These are phyloP conservation scores for Ctenopoma multispine DNA, from an alignment of 2,797 vertebrate species.

Conservation along the genomic window DNA sequence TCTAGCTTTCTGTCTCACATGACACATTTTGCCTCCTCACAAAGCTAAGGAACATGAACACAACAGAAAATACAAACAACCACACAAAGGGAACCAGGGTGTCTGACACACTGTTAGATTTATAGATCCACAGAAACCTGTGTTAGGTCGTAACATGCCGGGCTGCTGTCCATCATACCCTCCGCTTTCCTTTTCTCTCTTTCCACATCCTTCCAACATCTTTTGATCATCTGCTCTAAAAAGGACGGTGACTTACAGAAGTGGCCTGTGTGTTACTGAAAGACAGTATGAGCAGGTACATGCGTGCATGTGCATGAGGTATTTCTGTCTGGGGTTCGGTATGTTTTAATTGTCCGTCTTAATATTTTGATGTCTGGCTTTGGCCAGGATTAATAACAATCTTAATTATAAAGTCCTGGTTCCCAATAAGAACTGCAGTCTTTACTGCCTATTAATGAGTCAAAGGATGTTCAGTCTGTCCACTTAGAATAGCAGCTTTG, in stretches of 20 bases:
- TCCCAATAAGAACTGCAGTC: slow-evolving; percentile 14
- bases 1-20: slow-evolving; percentile 31
- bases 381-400: slow-evolving; percentile 31
- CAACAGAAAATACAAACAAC: slow-evolving; percentile 29
- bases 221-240: slow-evolving; percentile 50
- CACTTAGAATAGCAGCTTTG: background rate
- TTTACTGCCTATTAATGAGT: slow-evolving; percentile 4
- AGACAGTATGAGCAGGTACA: background rate
- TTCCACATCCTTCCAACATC: slow-evolving; percentile 31
- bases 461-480: slow-evolving; percentile 13
- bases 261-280: background rate
- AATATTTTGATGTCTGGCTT: slow-evolving; percentile 22
- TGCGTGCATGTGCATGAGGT: background rate
- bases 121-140: slow-evolving; percentile 1
- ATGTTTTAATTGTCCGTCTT: slow-evolving; percentile 38
- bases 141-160: slow-evolving; percentile 48
- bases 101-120: slow-evolving; percentile 23
- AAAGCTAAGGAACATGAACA: slow-evolving; percentile 26
- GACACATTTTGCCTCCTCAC: slow-evolving; percentile 38
- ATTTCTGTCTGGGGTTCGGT: background rate
- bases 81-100: slow-evolving; percentile 13
- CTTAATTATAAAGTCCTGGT: slow-evolving; percentile 37
- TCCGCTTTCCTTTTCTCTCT: background rate
- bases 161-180: slow-evolving; percentile 14
- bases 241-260: slow-evolving; percentile 36